A percentile compares a stretch with the other conserved stretches of the same genome.
phyloP scores from a whole-genome alignment of 1,140 invertebrate species.

The Zophobas morio region DNA sequence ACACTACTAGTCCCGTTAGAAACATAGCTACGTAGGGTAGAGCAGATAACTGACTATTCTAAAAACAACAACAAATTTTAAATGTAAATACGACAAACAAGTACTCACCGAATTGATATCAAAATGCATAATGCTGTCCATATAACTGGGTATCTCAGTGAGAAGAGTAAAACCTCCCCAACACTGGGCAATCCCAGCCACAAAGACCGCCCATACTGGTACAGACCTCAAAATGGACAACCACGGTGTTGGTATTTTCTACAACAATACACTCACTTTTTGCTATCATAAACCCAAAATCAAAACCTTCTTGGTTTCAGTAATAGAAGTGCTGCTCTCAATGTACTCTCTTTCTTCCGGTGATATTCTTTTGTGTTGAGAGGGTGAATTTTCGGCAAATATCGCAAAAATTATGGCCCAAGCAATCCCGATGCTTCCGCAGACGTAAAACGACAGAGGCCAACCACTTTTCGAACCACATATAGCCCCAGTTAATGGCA shows the following conservation, averaged over 20 bases:
- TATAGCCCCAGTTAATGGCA: constrained; percentile 76
- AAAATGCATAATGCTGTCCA: constrained; percentile 83
- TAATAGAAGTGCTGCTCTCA: constrained; percentile 65
- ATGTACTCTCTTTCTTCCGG: constrained; percentile 75
- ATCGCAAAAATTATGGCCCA: constrained; percentile 76
- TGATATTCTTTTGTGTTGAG: constrained; percentile 71
- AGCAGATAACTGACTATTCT: constrained; percentile 7
- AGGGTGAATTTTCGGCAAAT: constrained; percentile 77
- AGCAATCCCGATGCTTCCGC: constrained; percentile 74
- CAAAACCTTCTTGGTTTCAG: no score
- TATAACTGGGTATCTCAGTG: constrained; percentile 90
- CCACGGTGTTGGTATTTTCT: constrained; percentile 47
- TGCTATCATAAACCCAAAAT: background rate
- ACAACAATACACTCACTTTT: constrained; percentile 35
- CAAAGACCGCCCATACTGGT: no score
- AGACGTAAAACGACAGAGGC: constrained; percentile 83
- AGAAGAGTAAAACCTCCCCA: constrained; percentile 75
- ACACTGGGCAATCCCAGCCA: no score
- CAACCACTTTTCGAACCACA: constrained; percentile 76
- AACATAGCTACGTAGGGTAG: background rate
- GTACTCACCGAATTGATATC: constrained; percentile 66
- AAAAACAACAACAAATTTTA: background rate
- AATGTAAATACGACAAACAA: background rate
- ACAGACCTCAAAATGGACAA: constrained; percentile 17
- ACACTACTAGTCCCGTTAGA: background rate